These are phyloP conservation scores for Hipparchia sbordonii DNA, from an alignment of 2,888 invertebrate genomes.

Conservation along the genomic window DNA sequence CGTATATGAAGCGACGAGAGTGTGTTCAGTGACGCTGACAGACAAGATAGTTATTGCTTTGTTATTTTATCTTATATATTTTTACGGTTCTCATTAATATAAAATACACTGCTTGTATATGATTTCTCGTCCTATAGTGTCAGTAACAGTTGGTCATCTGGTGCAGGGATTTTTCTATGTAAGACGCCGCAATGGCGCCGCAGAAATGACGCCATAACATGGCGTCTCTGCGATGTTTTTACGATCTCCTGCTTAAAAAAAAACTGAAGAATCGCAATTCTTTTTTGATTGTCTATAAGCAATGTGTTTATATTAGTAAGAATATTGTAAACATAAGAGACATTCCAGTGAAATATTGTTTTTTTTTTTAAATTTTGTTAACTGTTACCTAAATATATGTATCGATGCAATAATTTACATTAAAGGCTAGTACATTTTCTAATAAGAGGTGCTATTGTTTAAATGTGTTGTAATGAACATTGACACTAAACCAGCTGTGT, in stretches of 20 bases:
- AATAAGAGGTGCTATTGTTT: slow-evolving; percentile 27
- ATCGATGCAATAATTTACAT: slow-evolving; percentile 17
- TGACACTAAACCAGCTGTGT: background rate
- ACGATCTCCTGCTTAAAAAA: too few species aligned
- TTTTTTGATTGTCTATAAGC: background rate
- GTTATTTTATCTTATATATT: background rate
- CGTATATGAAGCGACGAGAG: background rate
- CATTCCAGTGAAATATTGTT: slow-evolving; percentile 17
- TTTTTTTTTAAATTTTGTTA: slow-evolving; percentile 3
- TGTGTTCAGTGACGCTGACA: background rate
- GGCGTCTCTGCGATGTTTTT: too few species aligned
- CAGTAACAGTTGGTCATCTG: too few species aligned
- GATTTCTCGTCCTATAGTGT: too few species aligned
- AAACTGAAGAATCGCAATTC: too few species aligned
- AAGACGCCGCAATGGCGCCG: too few species aligned
- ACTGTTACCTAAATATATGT: background rate
- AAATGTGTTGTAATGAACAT: slow-evolving; percentile 6
- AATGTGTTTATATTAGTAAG: background rate
- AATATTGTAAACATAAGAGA: background rate
- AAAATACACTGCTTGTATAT: background rate
- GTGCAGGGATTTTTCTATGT: too few species aligned
- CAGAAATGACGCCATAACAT: too few species aligned
- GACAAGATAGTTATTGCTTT: slow-evolving; percentile 3
- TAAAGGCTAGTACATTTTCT: slow-evolving; percentile 7
- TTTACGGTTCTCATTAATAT: background rate